Evolutionary conservation across 2,797 vertebrate species (phyloP).

Genomic region (Siniperca undulata): DNA sequence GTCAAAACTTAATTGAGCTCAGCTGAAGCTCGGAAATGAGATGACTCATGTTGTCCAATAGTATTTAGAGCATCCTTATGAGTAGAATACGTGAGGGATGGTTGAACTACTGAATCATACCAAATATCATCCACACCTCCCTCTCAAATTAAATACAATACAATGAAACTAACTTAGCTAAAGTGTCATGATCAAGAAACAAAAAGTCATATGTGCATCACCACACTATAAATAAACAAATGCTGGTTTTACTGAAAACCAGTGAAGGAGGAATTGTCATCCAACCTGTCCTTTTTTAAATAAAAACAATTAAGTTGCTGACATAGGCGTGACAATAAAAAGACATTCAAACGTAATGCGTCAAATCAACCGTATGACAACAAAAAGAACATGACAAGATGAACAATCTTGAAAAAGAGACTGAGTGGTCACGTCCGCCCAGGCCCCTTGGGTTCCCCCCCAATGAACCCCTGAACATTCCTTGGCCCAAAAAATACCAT

Average conservation of each 20-base stretch:
- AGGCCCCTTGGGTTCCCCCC: conserved; percentile 75
- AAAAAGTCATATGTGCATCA: conserved; percentile 70
- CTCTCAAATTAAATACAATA: conserved; percentile 68
- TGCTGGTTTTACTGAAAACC: conserved; percentile 61
- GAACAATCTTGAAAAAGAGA: conserved; percentile 86
- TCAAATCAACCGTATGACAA: conserved; percentile 74
- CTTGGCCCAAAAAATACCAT: conserved; percentile 76
- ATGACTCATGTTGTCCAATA: conserved; percentile 50
- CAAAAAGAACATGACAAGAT: conserved; percentile 77
- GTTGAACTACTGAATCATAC: conserved; percentile 50
- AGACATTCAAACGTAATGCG: conserved; percentile 86
- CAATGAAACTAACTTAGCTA: conserved; percentile 65
- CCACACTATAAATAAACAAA: conserved; percentile 73
- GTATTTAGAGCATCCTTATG: conserved; percentile 49
- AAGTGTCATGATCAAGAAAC: conserved; percentile 61
- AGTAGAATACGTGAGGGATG: conserved; percentile 34
- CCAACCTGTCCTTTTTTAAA: conserved; percentile 72
- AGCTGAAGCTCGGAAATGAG: conserved; percentile 54
- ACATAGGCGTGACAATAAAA: conserved; percentile 75
- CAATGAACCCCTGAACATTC: conserved; percentile 85
- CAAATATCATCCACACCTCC: conserved; percentile 62
- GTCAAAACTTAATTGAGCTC: conserved; percentile 63
- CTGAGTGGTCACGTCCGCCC: conserved; percentile 84
- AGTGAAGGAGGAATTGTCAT: conserved; percentile 69
- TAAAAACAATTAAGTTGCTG: conserved; percentile 70